Conservation (phyloP, 1,140 invertebrate species). For the Berghia stephanieae region DNA sequence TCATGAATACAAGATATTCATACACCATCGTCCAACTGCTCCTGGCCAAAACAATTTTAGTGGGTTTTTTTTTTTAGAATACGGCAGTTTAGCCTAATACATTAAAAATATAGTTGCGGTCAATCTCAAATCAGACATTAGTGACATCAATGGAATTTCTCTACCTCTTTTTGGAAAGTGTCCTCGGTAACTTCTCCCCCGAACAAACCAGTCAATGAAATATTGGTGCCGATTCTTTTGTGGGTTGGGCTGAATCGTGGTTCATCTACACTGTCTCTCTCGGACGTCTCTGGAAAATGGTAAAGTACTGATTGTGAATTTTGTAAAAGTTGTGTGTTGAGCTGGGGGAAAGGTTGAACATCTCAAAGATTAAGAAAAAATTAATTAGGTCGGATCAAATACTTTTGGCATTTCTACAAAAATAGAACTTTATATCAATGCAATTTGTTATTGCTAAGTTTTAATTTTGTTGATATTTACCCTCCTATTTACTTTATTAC, state of each 20-base stretch:
- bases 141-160: background rate
- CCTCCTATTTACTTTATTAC: too few species aligned
- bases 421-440: too few species aligned
- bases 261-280: conserved; percentile 2
- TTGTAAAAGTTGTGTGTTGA: too few species aligned
- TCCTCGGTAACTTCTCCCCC: conserved; percentile 39
- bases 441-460: too few species aligned
- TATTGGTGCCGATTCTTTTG: too few species aligned
- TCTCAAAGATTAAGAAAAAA: background rate
- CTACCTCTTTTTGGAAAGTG: conserved; percentile 45
- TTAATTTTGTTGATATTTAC: too few species aligned
- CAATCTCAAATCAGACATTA: background rate
- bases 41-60: background rate
- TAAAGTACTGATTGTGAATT: too few species aligned
- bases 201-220: conserved; percentile 38
- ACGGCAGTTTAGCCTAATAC: too few species aligned
- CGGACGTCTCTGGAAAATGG: background rate
- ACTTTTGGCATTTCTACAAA: too few species aligned
- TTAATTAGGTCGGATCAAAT: background rate
- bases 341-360: background rate
- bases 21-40: background rate
- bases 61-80: background rate
- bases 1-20: background rate
- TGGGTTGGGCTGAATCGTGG: too few species aligned
- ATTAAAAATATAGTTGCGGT: background rate